phyloP scores from a whole-genome alignment of 1,140 invertebrate species.

The Lordiphosa collinella region DNA sequence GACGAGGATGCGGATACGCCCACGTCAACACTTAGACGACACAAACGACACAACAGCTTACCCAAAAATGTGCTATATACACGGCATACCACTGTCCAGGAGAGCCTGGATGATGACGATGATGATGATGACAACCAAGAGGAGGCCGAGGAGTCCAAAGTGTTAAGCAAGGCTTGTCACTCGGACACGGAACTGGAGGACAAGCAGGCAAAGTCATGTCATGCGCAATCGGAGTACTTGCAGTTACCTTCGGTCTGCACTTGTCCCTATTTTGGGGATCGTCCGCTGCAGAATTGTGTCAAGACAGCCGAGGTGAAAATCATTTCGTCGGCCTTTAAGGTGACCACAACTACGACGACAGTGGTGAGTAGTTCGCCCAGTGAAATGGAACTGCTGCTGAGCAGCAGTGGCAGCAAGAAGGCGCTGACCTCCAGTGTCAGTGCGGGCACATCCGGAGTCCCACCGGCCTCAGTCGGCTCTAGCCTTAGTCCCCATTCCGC shows the following conservation, averaged over 20 bases:
- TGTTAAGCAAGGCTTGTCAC: conserved; percentile 40
- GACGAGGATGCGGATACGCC: conserved; percentile 53
- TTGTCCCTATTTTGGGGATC: conserved; percentile 88
- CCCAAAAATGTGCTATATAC: conserved; percentile 63
- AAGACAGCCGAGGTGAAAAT: conserved; percentile 81
- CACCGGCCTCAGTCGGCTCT: conserved; percentile 1
- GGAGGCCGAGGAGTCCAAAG: conserved; percentile 9
- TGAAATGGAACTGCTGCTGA: conserved; percentile 63
- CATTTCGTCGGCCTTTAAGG: conserved; percentile 78
- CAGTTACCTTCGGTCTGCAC: conserved; percentile 86
- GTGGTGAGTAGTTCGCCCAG: conserved; percentile 63
- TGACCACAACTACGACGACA: conserved; percentile 53
- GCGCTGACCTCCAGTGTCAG: conserved; percentile 48
- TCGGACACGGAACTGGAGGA: conserved; percentile 65
- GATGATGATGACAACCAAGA: conserved; percentile 18
- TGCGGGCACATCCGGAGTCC: conserved; percentile 17
- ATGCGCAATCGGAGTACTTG: conserved; percentile 79
- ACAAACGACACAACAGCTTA: conserved; percentile 69
- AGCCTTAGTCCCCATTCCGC: conserved; percentile 42
- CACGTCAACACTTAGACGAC: conserved; percentile 26
- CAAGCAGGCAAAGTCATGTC: conserved; percentile 18
- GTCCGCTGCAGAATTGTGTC: conserved; percentile 79
- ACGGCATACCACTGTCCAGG: conserved; percentile 48
- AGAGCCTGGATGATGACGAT: conserved; percentile 45
- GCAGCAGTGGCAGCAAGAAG: conserved; percentile 37